Base-by-base conservation (phyloP, 2,797 vertebrate species). In the Oreochromis grahami region DNA sequence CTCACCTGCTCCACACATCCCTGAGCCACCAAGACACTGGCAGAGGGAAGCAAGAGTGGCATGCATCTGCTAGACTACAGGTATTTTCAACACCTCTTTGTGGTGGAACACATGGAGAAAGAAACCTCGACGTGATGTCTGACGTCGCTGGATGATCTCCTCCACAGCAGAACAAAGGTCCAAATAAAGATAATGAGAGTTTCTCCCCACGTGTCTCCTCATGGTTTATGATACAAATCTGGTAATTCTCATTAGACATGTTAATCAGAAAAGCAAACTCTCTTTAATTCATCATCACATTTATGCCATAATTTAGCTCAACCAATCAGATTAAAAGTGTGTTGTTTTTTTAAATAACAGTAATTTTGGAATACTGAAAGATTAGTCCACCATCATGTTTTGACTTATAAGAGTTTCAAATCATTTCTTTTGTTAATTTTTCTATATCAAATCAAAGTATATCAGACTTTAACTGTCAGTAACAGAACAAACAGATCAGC, bases 321-420 rank as follows among this genome's bases (percentile, higher is more conserved):
- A n/a, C 50, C 2, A 1, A 51, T 51, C 50, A 51, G 50, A 51
- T 51, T 51, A 51, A n/a, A n/a, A n/a, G 9, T 0, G 1, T 0
- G 19, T 3, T n/a, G 9, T 51, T n/a, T 51, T 50, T n/a, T 51
- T 51, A 51, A 1, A 51, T 51, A n/a, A 51, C 50, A 51, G 19
- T 51, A 0, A 51, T 51, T 51, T 51, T 51, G 0, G n/a, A 51
- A 51, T 51, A 51, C 3, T 51, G 50, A 11, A 51, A 51, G 5
- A n/a, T 52, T 52, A 52, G 9, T 52, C 51, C 51, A 52, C n/a
- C 51, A 51, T 1, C 50, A 51, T 51, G 50, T 11, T 51, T 51
- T 51, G 50, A n/a, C 50, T 51, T n/a, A 51, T 3, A 51, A 0
- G 5, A 51, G 8, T 51, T 51, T 51, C 0, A 51, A 51, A 1